These are phyloP conservation scores for Cyclargus thomasi DNA, from an alignment of 1,140 invertebrate genomes.

Conservation along the genomic window DNA sequence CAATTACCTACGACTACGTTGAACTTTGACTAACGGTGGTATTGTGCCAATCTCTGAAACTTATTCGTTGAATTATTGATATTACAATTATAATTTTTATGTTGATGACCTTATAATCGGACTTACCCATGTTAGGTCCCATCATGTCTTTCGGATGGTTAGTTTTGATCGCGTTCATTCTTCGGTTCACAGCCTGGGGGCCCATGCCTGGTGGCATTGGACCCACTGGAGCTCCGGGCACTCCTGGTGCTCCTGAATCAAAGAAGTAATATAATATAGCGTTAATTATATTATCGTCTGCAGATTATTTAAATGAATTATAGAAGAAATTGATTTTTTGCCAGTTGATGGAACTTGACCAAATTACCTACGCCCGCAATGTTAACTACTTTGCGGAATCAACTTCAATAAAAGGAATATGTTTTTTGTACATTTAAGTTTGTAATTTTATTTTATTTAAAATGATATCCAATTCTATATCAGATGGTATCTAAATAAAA, in stretches of 20 bases:
- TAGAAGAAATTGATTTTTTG: too few relatives aligned
- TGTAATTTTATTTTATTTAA: too few relatives aligned
- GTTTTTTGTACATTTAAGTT: too few relatives aligned
- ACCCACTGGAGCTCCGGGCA: conserved; percentile 58
- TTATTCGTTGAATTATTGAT: background rate
- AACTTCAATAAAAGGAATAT: too few relatives aligned
- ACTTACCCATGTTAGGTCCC: conserved; percentile 84
- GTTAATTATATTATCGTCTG: background rate
- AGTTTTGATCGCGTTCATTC: conserved; percentile 88
- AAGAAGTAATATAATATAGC: background rate
- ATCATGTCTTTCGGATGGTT: conserved; percentile 87
- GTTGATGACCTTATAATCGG: background rate
- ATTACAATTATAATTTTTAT: background rate
- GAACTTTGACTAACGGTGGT: conserved; percentile 4
- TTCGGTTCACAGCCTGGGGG: conserved; percentile 77
- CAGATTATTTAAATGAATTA: background rate
- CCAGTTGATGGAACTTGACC: too few relatives aligned
- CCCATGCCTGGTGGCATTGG: conserved; percentile 69
- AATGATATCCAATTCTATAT: too few relatives aligned
- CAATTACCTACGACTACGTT: background rate
- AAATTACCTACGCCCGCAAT: too few relatives aligned
- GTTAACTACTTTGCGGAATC: too few relatives aligned
- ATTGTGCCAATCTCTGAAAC: conserved; percentile 8
- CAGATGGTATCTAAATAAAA: too few relatives aligned
- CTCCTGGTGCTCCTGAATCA: conserved; percentile 55